Base-by-base conservation (phyloP, 2,888 invertebrate genomes). In the Lasiommata megera region DNA sequence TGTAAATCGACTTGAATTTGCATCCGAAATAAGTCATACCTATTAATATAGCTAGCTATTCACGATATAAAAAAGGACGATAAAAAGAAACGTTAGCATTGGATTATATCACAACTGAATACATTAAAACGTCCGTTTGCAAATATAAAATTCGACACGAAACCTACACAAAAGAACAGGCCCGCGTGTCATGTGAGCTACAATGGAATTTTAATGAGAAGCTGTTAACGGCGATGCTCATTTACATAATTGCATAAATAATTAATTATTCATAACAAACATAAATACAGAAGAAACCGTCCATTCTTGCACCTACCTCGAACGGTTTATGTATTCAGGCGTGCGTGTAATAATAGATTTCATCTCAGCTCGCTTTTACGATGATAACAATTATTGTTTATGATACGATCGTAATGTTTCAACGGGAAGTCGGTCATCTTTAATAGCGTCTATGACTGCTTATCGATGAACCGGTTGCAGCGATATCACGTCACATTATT, bases 121-220 rank as follows among this genome's bases (percentile, higher is more conserved):
- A 61, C 61, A 68, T 64, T 65, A 66, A 62, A 66, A 59, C 61
- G 60, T 59, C 57, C 58, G 62, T 67, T 67, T 63, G 68, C 66
- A 69, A 73, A 11, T 71, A 71, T 65, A 69, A 68, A 78, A 81
- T 79, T 76, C 66, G 69, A 78, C 71, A 77, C 73, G 69, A 75
- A 70, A 76, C 73, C 71, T 68, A 74, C 71, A 81, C 78, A 83
- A 82, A 78, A 77, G 75, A 76, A 66, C 72, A 64, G 72, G 70
- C 65, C 70, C 73, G 75, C 78, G 78, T 74, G 79, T 74, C 72
- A 75, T 73, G 68, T 70, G 71, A 73, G 71, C 73, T 73, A 84
- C 85, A 86, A 87, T 79, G 79, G 86, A 85, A 88, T 88, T 83
- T 84, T 84, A 88, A 88, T 86, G 83, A 84, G 81, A 68, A 72